Evolutionary conservation across 2,888 invertebrate genomes (phyloP).

Genomic region (Heliothis peltigera): DNA sequence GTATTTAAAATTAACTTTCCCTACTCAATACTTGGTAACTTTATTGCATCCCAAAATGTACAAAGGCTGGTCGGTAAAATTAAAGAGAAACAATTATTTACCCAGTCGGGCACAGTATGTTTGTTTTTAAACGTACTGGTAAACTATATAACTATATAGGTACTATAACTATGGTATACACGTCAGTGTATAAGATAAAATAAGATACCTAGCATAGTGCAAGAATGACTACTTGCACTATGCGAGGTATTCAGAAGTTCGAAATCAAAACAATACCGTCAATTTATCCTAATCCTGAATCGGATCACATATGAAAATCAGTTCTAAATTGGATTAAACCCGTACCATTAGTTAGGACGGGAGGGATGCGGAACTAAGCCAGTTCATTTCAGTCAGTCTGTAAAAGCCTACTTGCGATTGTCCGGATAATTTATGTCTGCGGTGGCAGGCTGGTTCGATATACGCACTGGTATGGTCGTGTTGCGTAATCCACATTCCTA

Average conservation of each 20-base stretch:
- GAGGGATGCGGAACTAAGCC: conserved; percentile 54
- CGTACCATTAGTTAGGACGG: conserved; percentile 36
- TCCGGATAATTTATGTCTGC: conserved; percentile 60
- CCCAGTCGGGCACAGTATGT: no score
- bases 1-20: no score
- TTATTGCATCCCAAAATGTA: no score
- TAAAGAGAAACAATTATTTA: no score
- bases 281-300: conserved; percentile 30
- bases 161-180: no score
- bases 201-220: no score
- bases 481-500: conserved; percentile 56
- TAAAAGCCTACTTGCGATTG: conserved; percentile 60
- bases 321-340: conserved; percentile 46
- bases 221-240: no score
- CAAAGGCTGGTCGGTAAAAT: no score
- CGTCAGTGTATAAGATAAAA: no score
- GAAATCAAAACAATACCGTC: conserved; percentile 15
- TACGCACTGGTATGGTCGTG: conserved; percentile 49
- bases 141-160: no score
- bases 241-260: neutral
- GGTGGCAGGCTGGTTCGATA: conserved; percentile 51
- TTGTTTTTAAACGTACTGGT: no score
- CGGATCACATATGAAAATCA: conserved; percentile 44
- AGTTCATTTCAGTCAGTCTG: conserved; percentile 57
- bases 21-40: no score